Base-by-base conservation (phyloP, 2,888 invertebrate species). In the Trichacis sp. region DNA sequence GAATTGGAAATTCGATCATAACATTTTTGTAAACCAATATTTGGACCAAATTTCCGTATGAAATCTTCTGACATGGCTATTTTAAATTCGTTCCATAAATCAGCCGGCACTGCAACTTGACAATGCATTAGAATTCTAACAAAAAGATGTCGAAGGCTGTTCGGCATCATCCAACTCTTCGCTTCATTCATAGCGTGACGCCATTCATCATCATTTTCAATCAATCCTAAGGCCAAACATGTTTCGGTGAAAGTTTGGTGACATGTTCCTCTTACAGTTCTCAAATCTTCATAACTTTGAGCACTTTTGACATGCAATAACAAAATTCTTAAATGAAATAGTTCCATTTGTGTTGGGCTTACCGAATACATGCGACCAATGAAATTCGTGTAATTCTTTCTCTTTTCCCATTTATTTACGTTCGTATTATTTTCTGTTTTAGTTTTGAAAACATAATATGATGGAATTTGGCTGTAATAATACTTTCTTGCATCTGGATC, bases 151-250 rank as follows among this genome's bases (percentile, higher is more conserved):
- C 24, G 64, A 38, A 84, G 60, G 53, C 71, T 58, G 30, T 29
- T 43, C 3, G 66, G 67, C 69, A 65, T 65, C 64, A 71, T 73
- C 56, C 53, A 66, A 15, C 47, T 18, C 17, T 50, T 47, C 18
- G 57, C 58, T 52, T 59, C 57, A 29, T 47, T 43, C 48, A 70
- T 68, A 52, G 64, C 58, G 47, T 42, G 48, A 19, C n/a, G 38
- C 69, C 62, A 72, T 42, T 60, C 61, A 19, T 60, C 49, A 17
- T 68, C 65, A 64, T 83, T 72, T 51, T 74, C 74, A 1, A 80
- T 59, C 3, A 85, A 8, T 24, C 24, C 24, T 24, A 24, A 24
- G 8, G 24, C 24, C 24, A 24, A 24, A 5, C 24, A 24, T 24
- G 18, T 30, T 14, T n/a, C 42, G 4, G 42, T 42, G 15, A 42